Percentiles rank a stretch among this genome's conserved stretches.
Conservation (phyloP, 2,888 invertebrate species). For the Lithophane ornitopus region DNA sequence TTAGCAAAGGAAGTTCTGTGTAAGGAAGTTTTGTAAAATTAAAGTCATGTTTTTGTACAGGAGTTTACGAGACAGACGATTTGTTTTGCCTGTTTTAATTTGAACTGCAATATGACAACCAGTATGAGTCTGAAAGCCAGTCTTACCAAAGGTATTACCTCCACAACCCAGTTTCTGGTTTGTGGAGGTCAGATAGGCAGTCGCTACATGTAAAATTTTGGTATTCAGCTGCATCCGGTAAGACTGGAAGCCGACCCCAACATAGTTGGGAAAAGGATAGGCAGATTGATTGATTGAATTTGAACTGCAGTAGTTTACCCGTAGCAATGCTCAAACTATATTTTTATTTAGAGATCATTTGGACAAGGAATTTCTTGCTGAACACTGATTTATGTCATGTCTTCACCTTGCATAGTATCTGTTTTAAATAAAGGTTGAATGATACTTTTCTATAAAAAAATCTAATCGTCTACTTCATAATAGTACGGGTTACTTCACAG, state of each 20-base stretch:
- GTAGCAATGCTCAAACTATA: background rate
- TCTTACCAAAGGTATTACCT: no score
- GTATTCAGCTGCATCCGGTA: no score
- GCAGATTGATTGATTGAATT: no score
- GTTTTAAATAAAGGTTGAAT: background rate
- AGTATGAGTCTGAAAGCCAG: no score
- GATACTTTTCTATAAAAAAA: background rate
- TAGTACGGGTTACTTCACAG: background rate
- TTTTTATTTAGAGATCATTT: background rate
- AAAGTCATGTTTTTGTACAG: conserved; percentile 24
- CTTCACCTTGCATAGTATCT: background rate
- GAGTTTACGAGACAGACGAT: background rate
- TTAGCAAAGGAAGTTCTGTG: conserved; percentile 43
- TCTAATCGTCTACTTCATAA: background rate
- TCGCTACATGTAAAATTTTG: no score
- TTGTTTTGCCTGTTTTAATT: conserved; percentile 14
- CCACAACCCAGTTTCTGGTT: no score
- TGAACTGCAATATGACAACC: background rate
- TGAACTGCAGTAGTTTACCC: background rate
- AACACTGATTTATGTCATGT: background rate
- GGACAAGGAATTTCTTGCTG: background rate
- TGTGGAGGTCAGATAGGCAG: no score
- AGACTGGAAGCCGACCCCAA: no score
- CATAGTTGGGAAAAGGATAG: no score
- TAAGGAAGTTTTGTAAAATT: conserved; percentile 41